Evolutionary conservation across 1,140 invertebrate species (phyloP).

Genomic region (Piezodorus guildinii): DNA sequence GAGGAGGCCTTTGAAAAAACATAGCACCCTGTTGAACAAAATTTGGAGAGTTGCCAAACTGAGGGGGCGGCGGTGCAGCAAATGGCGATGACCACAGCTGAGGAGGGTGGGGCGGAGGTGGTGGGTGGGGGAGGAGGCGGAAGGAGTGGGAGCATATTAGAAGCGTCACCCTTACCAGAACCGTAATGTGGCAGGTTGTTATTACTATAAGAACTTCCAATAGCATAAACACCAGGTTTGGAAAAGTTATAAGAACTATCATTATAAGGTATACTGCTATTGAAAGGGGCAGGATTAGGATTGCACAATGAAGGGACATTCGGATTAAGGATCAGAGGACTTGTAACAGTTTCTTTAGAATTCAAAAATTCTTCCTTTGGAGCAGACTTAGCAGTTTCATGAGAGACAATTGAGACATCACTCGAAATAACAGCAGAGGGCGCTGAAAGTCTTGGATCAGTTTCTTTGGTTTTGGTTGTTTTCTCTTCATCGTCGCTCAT

Average conservation of each 20-base stretch:
- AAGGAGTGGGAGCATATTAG: slow-evolving; percentile 23
- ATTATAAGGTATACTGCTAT: not conserved
- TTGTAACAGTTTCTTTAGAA: not conserved
- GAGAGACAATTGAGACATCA: not conserved
- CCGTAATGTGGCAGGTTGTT: slow-evolving; percentile 25
- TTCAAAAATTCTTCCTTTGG: not conserved
- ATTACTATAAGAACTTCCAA: not conserved
- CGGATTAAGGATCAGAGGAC: not conserved
- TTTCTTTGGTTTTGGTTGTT: slow-evolving; percentile 14
- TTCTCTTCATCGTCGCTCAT: slow-evolving; percentile 52
- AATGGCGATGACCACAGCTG: not conserved
- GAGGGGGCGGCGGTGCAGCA: not conserved
- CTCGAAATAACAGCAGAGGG: too few species aligned
- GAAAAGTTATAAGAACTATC: not conserved
- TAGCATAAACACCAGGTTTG: too few species aligned
- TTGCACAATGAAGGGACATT: not conserved
- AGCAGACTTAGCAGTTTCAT: not conserved
- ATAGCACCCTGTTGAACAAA: not conserved
- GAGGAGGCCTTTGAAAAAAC: not conserved
- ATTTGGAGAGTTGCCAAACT: not conserved
- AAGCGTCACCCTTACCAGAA: slow-evolving; percentile 22
- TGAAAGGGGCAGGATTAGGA: not conserved
- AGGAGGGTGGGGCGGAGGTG: not conserved
- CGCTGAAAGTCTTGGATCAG: too few species aligned
- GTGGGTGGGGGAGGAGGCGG: slow-evolving; percentile 1